Evolutionary conservation across 2,888 invertebrate genomes (phyloP), one percentile per base, ranked within the genome.

Genomic region (Lamellibrachia columna): DNA sequence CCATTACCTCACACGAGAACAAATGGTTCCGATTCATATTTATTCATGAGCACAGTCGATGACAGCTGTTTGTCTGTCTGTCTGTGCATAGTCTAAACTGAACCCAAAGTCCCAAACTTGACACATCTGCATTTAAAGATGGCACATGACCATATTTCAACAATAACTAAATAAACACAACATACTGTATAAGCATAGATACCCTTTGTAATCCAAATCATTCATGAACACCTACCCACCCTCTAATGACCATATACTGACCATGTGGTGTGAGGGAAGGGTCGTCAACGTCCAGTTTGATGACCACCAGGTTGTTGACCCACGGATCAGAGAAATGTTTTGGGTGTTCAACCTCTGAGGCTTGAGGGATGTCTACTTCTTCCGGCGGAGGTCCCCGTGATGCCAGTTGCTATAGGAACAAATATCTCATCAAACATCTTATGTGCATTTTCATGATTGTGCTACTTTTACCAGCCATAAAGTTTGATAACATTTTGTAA

Each of bases 231-330:
- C 22, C 75, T 75, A 75, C 52, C n/a, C 22, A 91, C 6, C 22
- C 75, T 90, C 90, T n/a, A 90, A 15, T 3, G 52, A n/a, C 58
- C 40, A 7, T 40, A 90, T 15, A 92, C 93, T 92, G 92, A 95
- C 96, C 95, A 93, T 95, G 94, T 93, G 95, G 95, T 6, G 95
- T 95, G 53, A 96, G 93, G 11, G 94, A 93, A 2, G 95, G 95
- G 93, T 96, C 95, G 7, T 92, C 93, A 28, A 95, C 94, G n/a
- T 96, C 95, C 91, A 96, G 94, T 53, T 93, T 93, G 55, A 96
- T 95, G 55, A 94, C 93, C 0, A 95, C 95, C 90, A 95, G 94
- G 92, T 93, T 95, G 92, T 94, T 95, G 7, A 95, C 93, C 4
- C 95, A 92, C 52, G 94, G 94, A 92, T 94, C 93, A 7, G 95